Evolutionary conservation across 2,888 invertebrate species (phyloP).

Genomic region (Antitype chi): DNA sequence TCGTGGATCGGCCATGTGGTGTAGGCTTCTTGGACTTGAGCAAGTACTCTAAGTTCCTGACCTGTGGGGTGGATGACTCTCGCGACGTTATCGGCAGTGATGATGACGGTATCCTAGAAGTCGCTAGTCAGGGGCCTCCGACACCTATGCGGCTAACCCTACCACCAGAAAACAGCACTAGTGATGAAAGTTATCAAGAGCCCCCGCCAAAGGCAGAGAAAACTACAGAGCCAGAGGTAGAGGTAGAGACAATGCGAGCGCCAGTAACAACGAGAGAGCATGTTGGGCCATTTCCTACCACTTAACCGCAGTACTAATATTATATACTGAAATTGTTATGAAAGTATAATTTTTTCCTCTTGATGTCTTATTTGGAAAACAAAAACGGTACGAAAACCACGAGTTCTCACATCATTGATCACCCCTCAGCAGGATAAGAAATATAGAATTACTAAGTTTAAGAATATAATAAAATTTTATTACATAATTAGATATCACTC

Average conservation of each 20-base stretch:
- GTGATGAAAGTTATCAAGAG: neutral
- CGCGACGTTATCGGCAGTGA: slow-evolving; percentile 78
- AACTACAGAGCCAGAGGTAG: neutral
- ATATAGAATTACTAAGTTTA: neutral
- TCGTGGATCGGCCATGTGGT: slow-evolving; percentile 85
- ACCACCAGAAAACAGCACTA: neutral
- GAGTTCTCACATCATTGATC: neutral
- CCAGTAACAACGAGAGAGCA: neutral
- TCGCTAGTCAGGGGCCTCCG: slow-evolving; percentile 23
- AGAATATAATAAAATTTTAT: neutral
- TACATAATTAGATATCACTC: neutral
- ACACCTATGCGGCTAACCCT: slow-evolving; percentile 23
- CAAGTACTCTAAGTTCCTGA: slow-evolving; percentile 81
- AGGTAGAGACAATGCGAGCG: rapidly evolving
- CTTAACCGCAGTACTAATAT: neutral
- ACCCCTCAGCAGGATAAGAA: neutral
- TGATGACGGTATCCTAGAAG: slow-evolving; percentile 74
- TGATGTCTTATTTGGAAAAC: neutral
- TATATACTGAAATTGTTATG: slow-evolving; percentile 2
- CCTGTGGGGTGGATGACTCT: slow-evolving; percentile 85
- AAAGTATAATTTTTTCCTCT: neutral
- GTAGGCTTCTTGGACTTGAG: slow-evolving; percentile 82
- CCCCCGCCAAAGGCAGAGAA: rapidly evolving
- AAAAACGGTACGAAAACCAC: neutral
- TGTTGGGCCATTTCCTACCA: too few relatives aligned